A percentile compares a stretch with the other conserved stretches of the same genome.
Evolutionary conservation across 2,113 vertebrate species (phyloP).

Genomic region (Syrrhaptes paradoxus): DNA sequence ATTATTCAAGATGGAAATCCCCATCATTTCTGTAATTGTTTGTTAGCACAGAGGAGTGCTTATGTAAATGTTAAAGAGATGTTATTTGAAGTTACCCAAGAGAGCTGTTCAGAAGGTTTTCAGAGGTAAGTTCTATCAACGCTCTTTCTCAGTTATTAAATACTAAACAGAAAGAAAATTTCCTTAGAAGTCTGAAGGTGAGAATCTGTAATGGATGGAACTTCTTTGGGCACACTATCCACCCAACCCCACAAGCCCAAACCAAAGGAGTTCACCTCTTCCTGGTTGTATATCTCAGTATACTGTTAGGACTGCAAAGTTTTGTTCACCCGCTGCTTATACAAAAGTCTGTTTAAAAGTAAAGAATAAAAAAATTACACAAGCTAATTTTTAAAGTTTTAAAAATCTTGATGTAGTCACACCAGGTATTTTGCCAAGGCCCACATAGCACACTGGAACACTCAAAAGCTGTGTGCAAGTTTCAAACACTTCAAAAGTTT

Average conservation of each 20-base stretch:
- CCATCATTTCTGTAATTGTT: background rate
- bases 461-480: background rate
- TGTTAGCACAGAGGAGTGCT: background rate
- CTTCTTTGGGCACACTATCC: background rate
- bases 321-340: background rate
- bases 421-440: background rate
- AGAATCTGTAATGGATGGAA: background rate
- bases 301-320: background rate
- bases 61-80: background rate
- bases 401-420: background rate
- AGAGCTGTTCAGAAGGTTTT: background rate
- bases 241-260: background rate
- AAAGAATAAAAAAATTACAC: background rate
- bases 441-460: background rate
- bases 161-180: background rate
- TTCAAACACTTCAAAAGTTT: background rate
- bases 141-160: background rate
- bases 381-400: background rate
- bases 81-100: background rate
- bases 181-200: background rate
- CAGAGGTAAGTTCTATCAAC: background rate
- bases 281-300: background rate
- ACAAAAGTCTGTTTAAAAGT: background rate
- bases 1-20: background rate
- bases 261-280: background rate